These are phyloP conservation scores for Sebastes diaconus DNA, from an alignment of 2,797 vertebrate species.

Conservation along the genomic window DNA sequence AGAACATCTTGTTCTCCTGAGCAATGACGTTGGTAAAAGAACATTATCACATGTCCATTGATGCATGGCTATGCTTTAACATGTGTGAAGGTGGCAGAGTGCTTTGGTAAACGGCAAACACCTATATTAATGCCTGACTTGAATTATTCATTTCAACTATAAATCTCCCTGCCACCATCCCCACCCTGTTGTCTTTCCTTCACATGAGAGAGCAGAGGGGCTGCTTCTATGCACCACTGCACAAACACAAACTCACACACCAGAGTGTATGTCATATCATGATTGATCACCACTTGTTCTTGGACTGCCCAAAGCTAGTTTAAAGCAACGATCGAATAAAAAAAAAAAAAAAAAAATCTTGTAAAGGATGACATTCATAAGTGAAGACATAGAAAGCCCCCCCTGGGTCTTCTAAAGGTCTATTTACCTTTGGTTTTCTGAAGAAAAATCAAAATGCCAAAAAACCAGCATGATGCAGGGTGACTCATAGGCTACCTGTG, in stretches of 20 bases:
- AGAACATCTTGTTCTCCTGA: not conserved
- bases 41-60: not conserved
- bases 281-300: constrained; percentile 8
- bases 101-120: constrained; percentile 1
- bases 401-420: not conserved
- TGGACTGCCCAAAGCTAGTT: not conserved
- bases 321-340: not conserved
- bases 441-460: not conserved
- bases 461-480: not conserved
- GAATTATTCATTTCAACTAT: not conserved
- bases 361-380: not conserved
- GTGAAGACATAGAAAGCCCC: not conserved
- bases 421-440: not conserved
- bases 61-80: not conserved
- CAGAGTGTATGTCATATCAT: not conserved
- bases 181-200: not conserved
- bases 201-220: not conserved
- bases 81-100: not conserved
- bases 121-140: not conserved
- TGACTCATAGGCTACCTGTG: not conserved
- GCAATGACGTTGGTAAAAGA: not conserved
- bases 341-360: not conserved
- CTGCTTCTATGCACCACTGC: not conserved
- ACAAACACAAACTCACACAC: not conserved
- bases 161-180: not conserved